Evolutionary conservation across 1,140 invertebrate species (phyloP).

Genomic region (Drosophila repletoides): DNA sequence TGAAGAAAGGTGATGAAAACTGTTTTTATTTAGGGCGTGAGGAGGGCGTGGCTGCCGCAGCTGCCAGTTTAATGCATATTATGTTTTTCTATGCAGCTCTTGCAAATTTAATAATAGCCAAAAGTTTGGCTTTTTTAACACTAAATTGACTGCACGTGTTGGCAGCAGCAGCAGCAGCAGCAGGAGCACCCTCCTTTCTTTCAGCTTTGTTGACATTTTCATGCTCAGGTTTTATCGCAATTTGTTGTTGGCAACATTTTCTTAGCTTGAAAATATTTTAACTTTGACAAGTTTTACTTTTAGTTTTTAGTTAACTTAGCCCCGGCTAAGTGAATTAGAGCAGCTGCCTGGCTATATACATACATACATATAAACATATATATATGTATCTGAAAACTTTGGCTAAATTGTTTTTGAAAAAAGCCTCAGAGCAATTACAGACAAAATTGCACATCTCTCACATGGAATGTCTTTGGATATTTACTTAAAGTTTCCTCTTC

Average conservation of each 20-base stretch:
- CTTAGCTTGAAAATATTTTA: conserved; percentile 54
- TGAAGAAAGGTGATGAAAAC: conserved; percentile 55
- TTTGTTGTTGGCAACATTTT: conserved; percentile 36
- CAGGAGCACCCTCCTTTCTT: neutral
- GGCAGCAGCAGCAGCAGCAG: no score
- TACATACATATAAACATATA: no score
- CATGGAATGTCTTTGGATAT: conserved; percentile 4
- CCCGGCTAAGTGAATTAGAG: conserved; percentile 57
- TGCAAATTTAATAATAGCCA: conserved; percentile 68
- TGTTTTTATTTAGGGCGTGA: no score
- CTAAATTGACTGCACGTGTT: conserved; percentile 41
- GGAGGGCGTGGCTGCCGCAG: conserved; percentile 34
- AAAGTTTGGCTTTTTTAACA: conserved; percentile 50
- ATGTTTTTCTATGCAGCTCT: conserved; percentile 36
- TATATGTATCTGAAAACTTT: no score
- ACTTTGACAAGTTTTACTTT: conserved; percentile 51
- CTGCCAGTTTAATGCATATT: conserved; percentile 33
- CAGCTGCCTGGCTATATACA: conserved; percentile 54
- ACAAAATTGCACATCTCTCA: conserved; percentile 12
- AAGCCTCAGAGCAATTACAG: conserved; percentile 35
- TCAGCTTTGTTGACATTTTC: conserved; percentile 42
- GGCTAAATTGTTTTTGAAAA: conserved; percentile 59
- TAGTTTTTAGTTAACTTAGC: no score
- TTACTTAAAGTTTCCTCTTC: conserved; percentile 40
- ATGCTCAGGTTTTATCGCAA: conserved; percentile 32